phyloP scores from a whole-genome alignment of 1,140 invertebrate species.

The Zaprionus davidi region DNA sequence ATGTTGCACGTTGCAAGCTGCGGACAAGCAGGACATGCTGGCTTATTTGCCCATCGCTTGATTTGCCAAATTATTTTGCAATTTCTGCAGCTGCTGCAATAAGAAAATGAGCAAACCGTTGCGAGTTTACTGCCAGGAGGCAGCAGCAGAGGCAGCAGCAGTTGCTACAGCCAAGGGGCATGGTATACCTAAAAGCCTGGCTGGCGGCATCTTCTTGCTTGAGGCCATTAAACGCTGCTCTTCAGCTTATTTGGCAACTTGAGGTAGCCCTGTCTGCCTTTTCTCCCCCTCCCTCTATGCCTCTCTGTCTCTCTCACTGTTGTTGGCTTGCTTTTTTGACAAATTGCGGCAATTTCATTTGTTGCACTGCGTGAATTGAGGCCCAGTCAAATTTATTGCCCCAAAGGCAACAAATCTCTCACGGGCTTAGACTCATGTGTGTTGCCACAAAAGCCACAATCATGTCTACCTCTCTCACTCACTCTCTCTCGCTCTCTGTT shows the following conservation, averaged over 20 bases:
- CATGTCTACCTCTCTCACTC: neutral
- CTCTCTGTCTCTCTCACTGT: neutral
- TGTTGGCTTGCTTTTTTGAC: constrained; percentile 42
- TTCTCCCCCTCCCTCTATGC: neutral
- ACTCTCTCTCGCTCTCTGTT: neutral
- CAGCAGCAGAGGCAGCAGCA: no score
- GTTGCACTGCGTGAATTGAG: constrained; percentile 36
- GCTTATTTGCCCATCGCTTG: neutral
- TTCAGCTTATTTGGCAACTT: constrained; percentile 33
- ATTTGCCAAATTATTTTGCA: neutral
- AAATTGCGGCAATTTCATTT: constrained; percentile 61
- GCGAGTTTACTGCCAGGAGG: neutral
- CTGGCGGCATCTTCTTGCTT: neutral
- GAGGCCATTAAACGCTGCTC: constrained; percentile 33
- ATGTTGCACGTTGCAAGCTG: constrained; percentile 4
- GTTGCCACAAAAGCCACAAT: constrained; percentile 9
- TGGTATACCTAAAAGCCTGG: neutral
- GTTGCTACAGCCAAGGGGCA: no score
- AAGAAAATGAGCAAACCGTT: neutral
- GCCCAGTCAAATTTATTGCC: constrained; percentile 39
- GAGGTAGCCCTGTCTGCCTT: constrained; percentile 1
- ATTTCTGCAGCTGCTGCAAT: neutral
- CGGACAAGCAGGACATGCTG: neutral
- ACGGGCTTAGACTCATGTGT: constrained; percentile 35
- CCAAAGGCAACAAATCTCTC: constrained; percentile 43